Conservation (phyloP, 2,113 vertebrate species). For the Xenotilapia leptura region DNA sequence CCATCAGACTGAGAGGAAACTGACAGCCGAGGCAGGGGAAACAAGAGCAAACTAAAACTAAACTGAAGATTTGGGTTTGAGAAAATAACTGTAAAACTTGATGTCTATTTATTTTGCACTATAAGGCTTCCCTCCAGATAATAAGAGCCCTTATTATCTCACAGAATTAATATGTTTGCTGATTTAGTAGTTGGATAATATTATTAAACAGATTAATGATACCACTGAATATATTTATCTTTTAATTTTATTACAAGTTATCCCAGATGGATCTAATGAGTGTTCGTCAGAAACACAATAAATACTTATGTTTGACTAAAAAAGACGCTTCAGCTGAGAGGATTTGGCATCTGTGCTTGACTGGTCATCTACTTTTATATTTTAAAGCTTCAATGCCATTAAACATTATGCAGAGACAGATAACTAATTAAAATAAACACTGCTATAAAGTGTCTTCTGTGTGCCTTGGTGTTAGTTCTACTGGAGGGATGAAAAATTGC, state of each 20-base stretch:
- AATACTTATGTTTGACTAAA: background rate
- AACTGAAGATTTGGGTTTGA: background rate
- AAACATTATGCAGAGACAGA: background rate
- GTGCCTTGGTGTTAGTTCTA: background rate
- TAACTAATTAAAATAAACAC: background rate
- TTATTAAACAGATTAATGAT: background rate
- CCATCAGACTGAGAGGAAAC: background rate
- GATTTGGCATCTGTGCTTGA: background rate
- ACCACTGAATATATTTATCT: background rate
- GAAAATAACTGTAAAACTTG: background rate
- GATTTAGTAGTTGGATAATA: background rate
- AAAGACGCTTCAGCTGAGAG: background rate
- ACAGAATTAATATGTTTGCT: background rate
- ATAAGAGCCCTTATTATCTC: background rate
- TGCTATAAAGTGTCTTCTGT: background rate
- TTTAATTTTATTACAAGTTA: background rate
- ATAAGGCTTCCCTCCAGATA: fast-evolving
- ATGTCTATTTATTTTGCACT: background rate
- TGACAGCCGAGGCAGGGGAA: conserved; percentile 1
- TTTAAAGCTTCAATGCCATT: background rate
- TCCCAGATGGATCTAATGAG: background rate
- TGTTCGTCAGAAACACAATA: background rate
- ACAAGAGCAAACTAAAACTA: background rate
- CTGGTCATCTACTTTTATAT: background rate
- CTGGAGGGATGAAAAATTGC: background rate